Percentiles rank a stretch among this genome's conserved stretches.
phyloP scores from a whole-genome alignment of 2,888 invertebrate species.

The Hoplodrina ambigua region DNA sequence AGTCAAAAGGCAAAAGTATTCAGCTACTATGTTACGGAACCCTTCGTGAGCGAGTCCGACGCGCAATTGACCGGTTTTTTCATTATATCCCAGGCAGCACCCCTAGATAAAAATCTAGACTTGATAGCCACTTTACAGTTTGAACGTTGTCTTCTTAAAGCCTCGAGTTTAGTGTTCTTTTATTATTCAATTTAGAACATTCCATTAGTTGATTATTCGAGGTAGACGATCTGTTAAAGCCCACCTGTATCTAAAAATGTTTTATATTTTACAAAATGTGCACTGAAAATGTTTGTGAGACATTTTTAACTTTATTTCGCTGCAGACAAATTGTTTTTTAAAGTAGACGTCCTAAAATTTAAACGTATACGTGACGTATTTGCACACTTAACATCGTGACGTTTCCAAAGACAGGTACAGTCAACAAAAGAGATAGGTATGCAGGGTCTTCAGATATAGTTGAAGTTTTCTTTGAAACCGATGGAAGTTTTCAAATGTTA shows the following conservation, averaged over 20 bases:
- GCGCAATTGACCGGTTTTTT: no score
- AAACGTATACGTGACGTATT: no score
- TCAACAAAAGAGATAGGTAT: no score
- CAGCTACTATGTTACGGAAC: no score
- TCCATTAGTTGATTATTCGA: slow-evolving; percentile 10
- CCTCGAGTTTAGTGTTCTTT: slow-evolving; percentile 8
- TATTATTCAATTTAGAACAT: slow-evolving; percentile 33
- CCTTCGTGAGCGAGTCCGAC: no score
- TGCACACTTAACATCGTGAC: no score
- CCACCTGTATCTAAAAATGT: not conserved
- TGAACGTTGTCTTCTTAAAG: not conserved
- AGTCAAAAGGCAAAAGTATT: no score
- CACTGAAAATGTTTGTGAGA: slow-evolving; percentile 4
- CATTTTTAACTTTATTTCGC: slow-evolving; percentile 5
- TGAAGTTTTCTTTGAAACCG: no score
- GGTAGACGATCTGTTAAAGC: slow-evolving; percentile 10
- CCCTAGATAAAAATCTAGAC: not conserved
- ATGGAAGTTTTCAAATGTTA: no score
- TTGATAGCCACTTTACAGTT: not conserved
- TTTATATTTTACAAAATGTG: slow-evolving; percentile 28
- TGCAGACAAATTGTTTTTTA: not conserved
- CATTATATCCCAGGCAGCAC: not conserved
- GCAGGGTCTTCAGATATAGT: no score
- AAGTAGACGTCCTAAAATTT: slow-evolving; percentile 4
- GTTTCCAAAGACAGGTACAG: no score